Evolutionary conservation across 2,113 vertebrate species (phyloP).

Genomic region (Passer montanus): DNA sequence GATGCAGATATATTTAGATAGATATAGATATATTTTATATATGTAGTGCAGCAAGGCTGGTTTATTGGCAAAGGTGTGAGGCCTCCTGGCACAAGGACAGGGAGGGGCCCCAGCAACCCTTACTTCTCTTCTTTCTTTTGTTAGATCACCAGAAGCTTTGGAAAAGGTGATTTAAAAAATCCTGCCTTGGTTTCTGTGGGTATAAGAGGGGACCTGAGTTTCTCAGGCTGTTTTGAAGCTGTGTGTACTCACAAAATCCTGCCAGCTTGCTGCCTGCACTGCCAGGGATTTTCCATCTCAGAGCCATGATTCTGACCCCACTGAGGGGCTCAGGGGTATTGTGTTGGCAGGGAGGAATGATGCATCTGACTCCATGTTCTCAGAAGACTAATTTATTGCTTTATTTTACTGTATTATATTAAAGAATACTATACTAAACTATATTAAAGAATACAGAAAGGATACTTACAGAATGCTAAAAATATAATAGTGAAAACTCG

Average conservation of each 20-base stretch:
- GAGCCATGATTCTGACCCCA: not conserved
- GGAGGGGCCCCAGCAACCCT: not conserved
- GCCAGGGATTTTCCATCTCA: not conserved
- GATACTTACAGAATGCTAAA: too few species aligned
- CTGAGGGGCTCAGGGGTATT: not conserved
- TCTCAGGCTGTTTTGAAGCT: not conserved
- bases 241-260: not conserved
- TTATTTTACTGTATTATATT: too few species aligned
- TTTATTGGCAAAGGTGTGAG: not conserved
- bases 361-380: too few species aligned
- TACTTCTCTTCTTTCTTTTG: not conserved
- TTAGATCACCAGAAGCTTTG: not conserved
- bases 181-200: not conserved
- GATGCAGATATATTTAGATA: not conserved
- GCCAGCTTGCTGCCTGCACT: rapidly evolving
- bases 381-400: too few species aligned
- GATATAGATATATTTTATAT: not conserved
- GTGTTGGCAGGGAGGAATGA: too few species aligned
- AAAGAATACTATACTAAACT: too few species aligned
- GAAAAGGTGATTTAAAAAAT: not conserved
- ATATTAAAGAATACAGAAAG: too few species aligned
- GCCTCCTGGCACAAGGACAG: not conserved
- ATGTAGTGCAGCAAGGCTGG: not conserved
- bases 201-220: not conserved
- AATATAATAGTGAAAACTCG: too few species aligned